Conservation (phyloP, 2,888 invertebrate genomes). For the Coleophora flavipennella region DNA sequence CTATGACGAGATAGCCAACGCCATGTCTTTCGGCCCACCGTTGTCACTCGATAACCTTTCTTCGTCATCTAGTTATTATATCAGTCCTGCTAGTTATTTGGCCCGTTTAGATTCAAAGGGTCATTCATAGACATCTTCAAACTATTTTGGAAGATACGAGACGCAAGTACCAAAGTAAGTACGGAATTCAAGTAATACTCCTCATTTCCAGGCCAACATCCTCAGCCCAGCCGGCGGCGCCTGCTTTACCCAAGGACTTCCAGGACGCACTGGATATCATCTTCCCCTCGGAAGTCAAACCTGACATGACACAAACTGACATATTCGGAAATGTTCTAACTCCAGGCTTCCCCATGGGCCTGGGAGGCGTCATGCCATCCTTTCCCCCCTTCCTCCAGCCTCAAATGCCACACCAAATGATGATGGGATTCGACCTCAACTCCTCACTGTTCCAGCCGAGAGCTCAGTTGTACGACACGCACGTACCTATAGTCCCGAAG, state of each 20-base stretch:
- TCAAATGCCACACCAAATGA: conserved; percentile 26
- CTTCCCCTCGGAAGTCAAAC: conserved; percentile 64
- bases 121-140: too few species aligned
- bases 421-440: conserved; percentile 53
- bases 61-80: too few species aligned
- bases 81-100: too few species aligned
- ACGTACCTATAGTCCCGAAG: conserved; percentile 43
- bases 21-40: too few species aligned
- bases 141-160: too few species aligned
- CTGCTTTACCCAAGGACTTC: conserved; percentile 74
- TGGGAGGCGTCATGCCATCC: conserved; percentile 27
- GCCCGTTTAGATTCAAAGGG: too few species aligned
- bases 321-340: conserved; percentile 24
- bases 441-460: conserved; percentile 34
- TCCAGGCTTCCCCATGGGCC: conserved; percentile 18
- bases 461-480: conserved; percentile 51
- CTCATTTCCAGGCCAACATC: conserved; percentile 2
- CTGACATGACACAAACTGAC: conserved; percentile 21
- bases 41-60: too few species aligned
- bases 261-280: conserved; percentile 78
- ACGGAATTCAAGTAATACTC: conserved; percentile 5
- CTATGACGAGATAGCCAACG: too few species aligned
- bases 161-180: too few species aligned
- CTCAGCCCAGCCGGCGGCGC: conserved; percentile 16
- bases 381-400: conserved; percentile 26